Base-by-base conservation (phyloP, 2,888 invertebrate species). In the Heliconius ethilla region DNA sequence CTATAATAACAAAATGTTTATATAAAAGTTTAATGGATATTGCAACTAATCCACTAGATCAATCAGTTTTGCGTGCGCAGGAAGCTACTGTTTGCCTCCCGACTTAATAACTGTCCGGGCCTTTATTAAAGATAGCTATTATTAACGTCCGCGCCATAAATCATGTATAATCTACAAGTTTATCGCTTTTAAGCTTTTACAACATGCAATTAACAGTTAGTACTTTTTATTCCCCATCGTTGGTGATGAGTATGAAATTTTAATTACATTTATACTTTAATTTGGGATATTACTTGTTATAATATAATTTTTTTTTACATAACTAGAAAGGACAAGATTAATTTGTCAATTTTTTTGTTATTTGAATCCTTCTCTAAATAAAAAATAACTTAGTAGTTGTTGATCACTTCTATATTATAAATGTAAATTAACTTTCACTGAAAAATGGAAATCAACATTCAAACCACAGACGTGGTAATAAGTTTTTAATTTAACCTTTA, bases 101-200 rank as follows among this genome's bases (percentile, higher is more conserved):
- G 75, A 80, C 78, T 81, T 81, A 81, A 79, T 80, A 80, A 80
- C 77, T 79, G 80, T 74, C 79, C 55, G 79, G 40, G 78, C 67
- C 75, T 80, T 80, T 78, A 80, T 79, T 79, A 75, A 79, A 80
- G 79, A 80, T 80, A 73, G 70, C 55, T 63, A 63, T 78, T 78
- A 80, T 80, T 78, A 72, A 76, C 76, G 66, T 75, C 74, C 33
- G 59, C 70, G n/a, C 69, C 69, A 75, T 80, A 80, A 79, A 79
- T 78, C 79, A 79, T 77, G 69, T 70, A 77, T 80, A 59, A 78
- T 78, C 70, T 69, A 79, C 62, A 18, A 63, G 65, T 77, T 77
- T 77, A 78, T 78, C 72, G 55, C 66, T 77, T 77, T 69, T 77
- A 75, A 75, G 62, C 66, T 37, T 72, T 59, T 78, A 76, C 66